Evolutionary conservation across 37 sponge, comb jelly and placozoan species (phyloP), one percentile per base, ranked within the genome.

Genomic region (Spongilla lacustris): DNA sequence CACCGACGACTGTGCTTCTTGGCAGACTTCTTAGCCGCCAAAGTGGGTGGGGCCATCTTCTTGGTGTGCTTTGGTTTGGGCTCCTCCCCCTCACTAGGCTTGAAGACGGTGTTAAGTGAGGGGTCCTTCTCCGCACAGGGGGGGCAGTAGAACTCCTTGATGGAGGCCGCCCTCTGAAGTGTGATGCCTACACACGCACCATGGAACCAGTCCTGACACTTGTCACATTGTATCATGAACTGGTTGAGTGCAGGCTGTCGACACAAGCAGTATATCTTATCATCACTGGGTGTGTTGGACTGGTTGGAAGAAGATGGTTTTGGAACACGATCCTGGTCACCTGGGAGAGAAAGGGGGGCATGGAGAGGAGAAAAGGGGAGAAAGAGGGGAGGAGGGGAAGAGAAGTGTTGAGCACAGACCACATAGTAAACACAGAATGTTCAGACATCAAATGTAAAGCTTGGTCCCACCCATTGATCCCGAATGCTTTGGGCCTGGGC

Each of bases 121-220:
- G 91, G 78, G 74, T 89, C 74, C n/a, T 75, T 67, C 41, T 72
- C 78, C 68, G 81, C 76, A 77, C 94, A 93, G 32, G 76, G 66
- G 0, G 87, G 83, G 68, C 94, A 93, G 84, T 77, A 87, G 73
- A 86, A 93, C 81, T 81, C 58, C 68, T 92, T 81, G 50, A 94
- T 32, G n/a, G 19, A 11, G 23, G 78, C 28, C 21, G 92, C 93
- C 68, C 66, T 82, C 69, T 81, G 81, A 0, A 79, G 73, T 0
- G 92, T 86, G 26, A 94, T 81, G 35, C 93, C 93, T 0, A 94
- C 87, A 78, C 95, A 94, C 30, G 81, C 71, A 17, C 90, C 89
- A 67, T 94, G 95, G 84, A 83, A 94, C 80, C 89, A 78, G 12
- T 81, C 76, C n/a, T 36, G 12, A 66, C 95, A 94, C 25, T 36